These are phyloP conservation scores for Heliocidaris erythrogramma DNA, from an alignment of 35 echinoderm and acorn worm genomes.

Conservation along the genomic window DNA sequence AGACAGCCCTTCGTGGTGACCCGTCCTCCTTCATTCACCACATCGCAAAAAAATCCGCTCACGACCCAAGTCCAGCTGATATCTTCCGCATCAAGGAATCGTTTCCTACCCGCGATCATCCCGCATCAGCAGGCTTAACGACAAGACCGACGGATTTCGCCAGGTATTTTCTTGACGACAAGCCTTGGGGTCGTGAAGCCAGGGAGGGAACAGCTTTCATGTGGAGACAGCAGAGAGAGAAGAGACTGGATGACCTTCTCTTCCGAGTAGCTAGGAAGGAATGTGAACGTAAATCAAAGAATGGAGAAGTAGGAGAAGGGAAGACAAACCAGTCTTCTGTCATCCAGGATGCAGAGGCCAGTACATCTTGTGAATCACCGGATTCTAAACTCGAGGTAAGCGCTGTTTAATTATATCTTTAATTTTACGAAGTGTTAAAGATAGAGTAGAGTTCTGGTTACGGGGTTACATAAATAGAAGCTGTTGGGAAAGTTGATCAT, in stretches of 20 bases:
- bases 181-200: constrained; percentile 16
- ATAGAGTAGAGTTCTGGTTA: neutral
- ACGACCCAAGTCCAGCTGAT: constrained; percentile 26
- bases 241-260: constrained; percentile 45
- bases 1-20: neutral
- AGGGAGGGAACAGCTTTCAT: constrained; percentile 22
- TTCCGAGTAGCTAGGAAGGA: constrained; percentile 33
- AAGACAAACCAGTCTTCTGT: neutral
- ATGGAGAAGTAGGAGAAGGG: constrained; percentile 15
- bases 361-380: constrained; percentile 35
- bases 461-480: too few species aligned
- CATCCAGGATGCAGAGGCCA: constrained; percentile 48
- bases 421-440: neutral
- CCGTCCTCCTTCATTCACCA: constrained; percentile 21
- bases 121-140: neutral
- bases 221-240: constrained; percentile 34
- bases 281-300: constrained; percentile 9
- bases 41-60: neutral
- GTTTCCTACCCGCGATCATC: constrained; percentile 21
- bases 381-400: constrained; percentile 19
- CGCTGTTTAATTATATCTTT: neutral
- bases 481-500: too few species aligned
- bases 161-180: constrained; percentile 35
- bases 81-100: constrained; percentile 21
- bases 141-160: constrained; percentile 32